Evolutionary conservation across 2,113 vertebrate species (phyloP), one percentile per base, ranked within the genome.

Genomic region (Cacatua alba): DNA sequence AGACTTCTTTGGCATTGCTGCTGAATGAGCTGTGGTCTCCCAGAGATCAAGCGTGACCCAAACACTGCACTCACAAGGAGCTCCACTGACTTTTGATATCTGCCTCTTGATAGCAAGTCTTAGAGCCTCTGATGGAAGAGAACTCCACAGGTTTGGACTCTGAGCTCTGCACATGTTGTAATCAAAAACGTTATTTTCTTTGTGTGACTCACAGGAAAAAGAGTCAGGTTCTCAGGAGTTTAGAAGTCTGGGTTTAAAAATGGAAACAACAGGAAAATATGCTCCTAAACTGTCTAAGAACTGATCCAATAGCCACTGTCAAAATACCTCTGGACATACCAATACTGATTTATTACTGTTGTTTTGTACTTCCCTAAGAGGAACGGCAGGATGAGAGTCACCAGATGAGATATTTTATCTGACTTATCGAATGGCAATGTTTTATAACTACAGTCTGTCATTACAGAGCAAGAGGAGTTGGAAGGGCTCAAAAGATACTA

Each of bases 231-330:
- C 31, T 78, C 24, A 83, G n/a, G 62, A 79, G 60, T 88, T 70
- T 60, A 59, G 19, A 90, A 86, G 39, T 21, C 79, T 78, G 51
- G 13, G 25, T 83, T 94, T 71, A 86, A 78, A 92, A 82, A 80
- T 41, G 52, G 72, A 92, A 96, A 74, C 71, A 87, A 68, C 31
- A 39, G 64, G 76, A 95, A 95, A 96, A 90, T 28, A 44, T 7
- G 31, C 19, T 88, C 18, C 44, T 88, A 23, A 90, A 39, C 35
- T 57, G 29, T 60, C 68, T 51, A 77, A 77, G 75, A 85, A 85
- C 21, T 67, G 67, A 82, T 70, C 48, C 26, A 46, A 55, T 4
- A 71, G 55, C 26, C 51, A 52, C 64, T 43, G 60, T 41, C 82
- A 80, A 94, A 95, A 92, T 65, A 92, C 20, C 17, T n/a, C 78